These are phyloP conservation scores for Drosophila differens DNA, from an alignment of 2,888 invertebrate species.

Conservation along the genomic window DNA sequence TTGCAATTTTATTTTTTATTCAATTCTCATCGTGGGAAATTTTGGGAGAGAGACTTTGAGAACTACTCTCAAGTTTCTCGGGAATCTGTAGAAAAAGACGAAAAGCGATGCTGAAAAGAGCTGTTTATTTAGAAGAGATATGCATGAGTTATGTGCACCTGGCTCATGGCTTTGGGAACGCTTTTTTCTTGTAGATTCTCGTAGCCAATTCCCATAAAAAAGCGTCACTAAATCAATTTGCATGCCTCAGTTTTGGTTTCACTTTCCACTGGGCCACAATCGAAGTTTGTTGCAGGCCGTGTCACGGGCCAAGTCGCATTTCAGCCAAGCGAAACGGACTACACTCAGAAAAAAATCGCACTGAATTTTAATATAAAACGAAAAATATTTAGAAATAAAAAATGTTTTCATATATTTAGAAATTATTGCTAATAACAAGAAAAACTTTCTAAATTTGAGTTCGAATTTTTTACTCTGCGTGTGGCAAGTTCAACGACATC, in stretches of 20 bases:
- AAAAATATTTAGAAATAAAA: too few relatives aligned
- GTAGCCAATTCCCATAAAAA: slow-evolving; percentile 68
- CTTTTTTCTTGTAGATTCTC: background rate
- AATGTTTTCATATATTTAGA: background rate
- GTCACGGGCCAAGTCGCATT: slow-evolving; percentile 13
- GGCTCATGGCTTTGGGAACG: background rate
- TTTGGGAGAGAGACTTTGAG: background rate
- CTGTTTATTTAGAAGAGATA: slow-evolving; percentile 2
- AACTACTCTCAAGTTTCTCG: background rate
- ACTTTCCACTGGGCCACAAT: slow-evolving; percentile 2
- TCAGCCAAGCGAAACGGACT: slow-evolving; percentile 25
- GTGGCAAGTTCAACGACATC: background rate
- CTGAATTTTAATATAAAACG: too few relatives aligned
- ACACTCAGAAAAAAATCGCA: background rate
- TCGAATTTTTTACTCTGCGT: background rate
- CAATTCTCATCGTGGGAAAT: background rate
- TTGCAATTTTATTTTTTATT: background rate
- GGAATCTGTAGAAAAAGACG: background rate
- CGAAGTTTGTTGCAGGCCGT: background rate
- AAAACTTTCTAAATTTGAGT: background rate
- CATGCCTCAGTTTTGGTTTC: slow-evolving; percentile 45
- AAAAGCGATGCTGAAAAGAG: slow-evolving; percentile 1
- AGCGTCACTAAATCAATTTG: slow-evolving; percentile 73
- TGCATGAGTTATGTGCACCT: slow-evolving; percentile 6
- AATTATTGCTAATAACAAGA: background rate